Percentiles rank a stretch among this genome's conserved stretches.
phyloP scores from a whole-genome alignment of 2,797 vertebrate genomes.

The Mus caroli region DNA sequence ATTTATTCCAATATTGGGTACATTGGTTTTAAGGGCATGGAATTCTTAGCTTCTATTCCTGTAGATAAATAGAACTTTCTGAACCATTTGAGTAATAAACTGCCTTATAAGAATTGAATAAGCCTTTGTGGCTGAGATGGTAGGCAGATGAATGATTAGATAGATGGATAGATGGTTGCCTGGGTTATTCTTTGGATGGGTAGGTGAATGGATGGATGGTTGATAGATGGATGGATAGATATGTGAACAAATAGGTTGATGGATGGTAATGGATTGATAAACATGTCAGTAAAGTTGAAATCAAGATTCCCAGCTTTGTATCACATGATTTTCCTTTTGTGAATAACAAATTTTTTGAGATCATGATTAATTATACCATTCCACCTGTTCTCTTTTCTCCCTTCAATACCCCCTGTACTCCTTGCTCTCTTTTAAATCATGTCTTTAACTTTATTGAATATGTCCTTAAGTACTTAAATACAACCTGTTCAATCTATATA shows the following conservation, averaged over 20 bases:
- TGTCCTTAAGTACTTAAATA: background rate
- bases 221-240: too few relatives aligned
- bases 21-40: background rate
- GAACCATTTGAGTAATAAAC: background rate
- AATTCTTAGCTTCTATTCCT: background rate
- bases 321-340: background rate
- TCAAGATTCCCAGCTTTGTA: background rate
- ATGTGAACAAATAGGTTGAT: background rate
- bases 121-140: background rate
- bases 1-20: accelerated
- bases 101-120: background rate
- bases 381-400: background rate
- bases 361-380: background rate
- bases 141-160: too few relatives aligned
- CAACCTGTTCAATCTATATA: background rate
- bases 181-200: background rate
- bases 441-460: background rate
- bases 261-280: background rate
- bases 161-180: too few relatives aligned
- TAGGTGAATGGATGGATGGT: background rate
- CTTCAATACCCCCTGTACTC: too few relatives aligned
- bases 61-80: background rate
- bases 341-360: background rate
- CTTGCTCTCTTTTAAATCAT: background rate
- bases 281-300: background rate